phyloP scores from a whole-genome alignment of 2,888 invertebrate genomes.

The Drosophila monieri region DNA sequence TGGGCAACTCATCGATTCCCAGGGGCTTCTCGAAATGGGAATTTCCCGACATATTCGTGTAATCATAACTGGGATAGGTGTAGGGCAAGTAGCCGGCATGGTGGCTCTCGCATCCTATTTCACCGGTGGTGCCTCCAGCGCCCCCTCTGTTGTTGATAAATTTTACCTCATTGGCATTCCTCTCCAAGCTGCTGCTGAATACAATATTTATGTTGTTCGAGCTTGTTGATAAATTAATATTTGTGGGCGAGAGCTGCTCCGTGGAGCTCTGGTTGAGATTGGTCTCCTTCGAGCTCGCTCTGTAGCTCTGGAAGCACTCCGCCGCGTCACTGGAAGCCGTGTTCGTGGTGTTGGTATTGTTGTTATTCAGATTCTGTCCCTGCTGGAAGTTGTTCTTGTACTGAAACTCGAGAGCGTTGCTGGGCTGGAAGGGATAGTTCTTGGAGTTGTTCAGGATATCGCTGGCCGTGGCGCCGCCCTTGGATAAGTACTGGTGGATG shows the following conservation, averaged over 20 bases:
- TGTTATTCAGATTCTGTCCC: slow-evolving; percentile 52
- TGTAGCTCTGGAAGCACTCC: slow-evolving; percentile 70
- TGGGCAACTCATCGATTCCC: slow-evolving; percentile 81
- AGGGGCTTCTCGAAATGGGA: slow-evolving; percentile 82
- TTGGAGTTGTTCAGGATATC: slow-evolving; percentile 83
- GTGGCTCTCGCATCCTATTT: slow-evolving; percentile 80
- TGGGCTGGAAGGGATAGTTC: slow-evolving; percentile 83
- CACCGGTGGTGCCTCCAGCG: slow-evolving; percentile 42
- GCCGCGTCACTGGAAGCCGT: slow-evolving; percentile 74
- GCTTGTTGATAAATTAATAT: slow-evolving; percentile 83
- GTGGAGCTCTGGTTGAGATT: slow-evolving; percentile 80
- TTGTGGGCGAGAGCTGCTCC: slow-evolving; percentile 76
- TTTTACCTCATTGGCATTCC: slow-evolving; percentile 83
- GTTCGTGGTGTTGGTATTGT: slow-evolving; percentile 68
- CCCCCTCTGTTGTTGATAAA: slow-evolving; percentile 81
- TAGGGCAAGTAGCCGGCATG: slow-evolving; percentile 81
- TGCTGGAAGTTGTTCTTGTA: slow-evolving; percentile 83
- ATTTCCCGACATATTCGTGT: slow-evolving; percentile 84
- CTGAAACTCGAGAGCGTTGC: slow-evolving; percentile 83
- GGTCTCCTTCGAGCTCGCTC: slow-evolving; percentile 82
- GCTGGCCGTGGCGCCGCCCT: slow-evolving; percentile 76
- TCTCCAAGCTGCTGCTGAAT: slow-evolving; percentile 79
- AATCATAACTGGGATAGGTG: slow-evolving; percentile 82
- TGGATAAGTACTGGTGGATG: slow-evolving; percentile 83
- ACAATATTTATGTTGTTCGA: slow-evolving; percentile 84